These are phyloP conservation scores for Semnornis frantzii DNA, from an alignment of 2,113 vertebrate species.

Conservation along the genomic window DNA sequence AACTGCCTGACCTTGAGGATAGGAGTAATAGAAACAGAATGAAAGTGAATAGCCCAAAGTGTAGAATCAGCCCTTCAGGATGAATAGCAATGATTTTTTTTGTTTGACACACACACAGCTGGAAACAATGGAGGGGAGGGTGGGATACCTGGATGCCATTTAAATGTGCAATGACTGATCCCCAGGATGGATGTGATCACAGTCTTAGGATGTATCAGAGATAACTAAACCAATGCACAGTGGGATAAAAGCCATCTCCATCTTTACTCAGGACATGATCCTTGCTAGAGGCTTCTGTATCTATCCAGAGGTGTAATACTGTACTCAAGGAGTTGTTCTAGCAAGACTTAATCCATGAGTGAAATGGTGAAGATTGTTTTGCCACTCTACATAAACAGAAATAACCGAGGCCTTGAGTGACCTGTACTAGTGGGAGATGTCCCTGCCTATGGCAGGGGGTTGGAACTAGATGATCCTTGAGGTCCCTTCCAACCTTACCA, in stretches of 20 bases:
- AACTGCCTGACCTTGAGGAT: conserved; percentile 23
- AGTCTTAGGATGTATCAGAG: not conserved
- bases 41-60: conserved; percentile 12
- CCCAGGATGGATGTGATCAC: not conserved
- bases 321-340: not conserved
- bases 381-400: not conserved
- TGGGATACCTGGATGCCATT: not conserved
- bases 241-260: not conserved
- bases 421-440: too few species aligned
- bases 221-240: not conserved
- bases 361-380: not conserved
- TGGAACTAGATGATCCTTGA: too few species aligned
- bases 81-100: conserved; percentile 1
- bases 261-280: not conserved
- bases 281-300: not conserved
- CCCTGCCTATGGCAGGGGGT: too few species aligned
- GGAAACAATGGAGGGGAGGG: not conserved
- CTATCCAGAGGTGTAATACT: not conserved
- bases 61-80: conserved; percentile 4
- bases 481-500: too few species aligned
- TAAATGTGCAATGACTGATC: not conserved
- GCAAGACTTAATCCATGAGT: not conserved
- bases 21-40: conserved; percentile 60
- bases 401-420: too few species aligned
- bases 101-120: not conserved